Evolutionary conservation across 2,888 invertebrate genomes (phyloP).

Genomic region (Campaea margaritaria): DNA sequence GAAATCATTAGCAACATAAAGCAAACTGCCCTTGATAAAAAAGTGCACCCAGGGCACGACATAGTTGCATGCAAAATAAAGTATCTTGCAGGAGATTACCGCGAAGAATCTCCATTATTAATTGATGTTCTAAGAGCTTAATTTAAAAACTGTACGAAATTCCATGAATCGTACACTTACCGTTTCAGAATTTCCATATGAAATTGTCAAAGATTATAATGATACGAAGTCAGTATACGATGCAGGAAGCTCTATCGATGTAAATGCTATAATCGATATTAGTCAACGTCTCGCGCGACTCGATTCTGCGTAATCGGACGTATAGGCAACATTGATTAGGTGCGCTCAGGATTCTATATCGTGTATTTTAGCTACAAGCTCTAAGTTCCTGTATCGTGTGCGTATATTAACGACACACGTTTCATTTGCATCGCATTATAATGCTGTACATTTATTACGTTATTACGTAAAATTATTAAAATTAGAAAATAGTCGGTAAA

Average conservation of each 20-base stretch:
- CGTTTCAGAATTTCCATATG: conserved; percentile 68
- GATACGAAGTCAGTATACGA: conserved; percentile 54
- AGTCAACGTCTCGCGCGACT: conserved; percentile 68
- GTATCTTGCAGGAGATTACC: conserved; percentile 11
- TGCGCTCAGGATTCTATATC: conserved; percentile 62
- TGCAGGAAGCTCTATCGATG: conserved; percentile 67
- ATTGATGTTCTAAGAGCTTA: conserved; percentile 29
- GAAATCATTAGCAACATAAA: conserved; percentile 7
- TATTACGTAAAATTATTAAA: conserved; percentile 72
- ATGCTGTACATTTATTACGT: conserved; percentile 65
- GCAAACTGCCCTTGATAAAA: conserved; percentile 2
- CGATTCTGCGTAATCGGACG: conserved; percentile 73
- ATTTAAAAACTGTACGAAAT: conserved; percentile 48
- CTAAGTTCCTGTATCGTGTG: conserved; percentile 52
- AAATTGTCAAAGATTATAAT: conserved; percentile 69
- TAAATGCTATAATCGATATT: conserved; percentile 78
- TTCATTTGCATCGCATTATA: conserved; percentile 75
- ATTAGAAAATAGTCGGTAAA: conserved; percentile 69
- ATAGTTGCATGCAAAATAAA: conserved; percentile 21
- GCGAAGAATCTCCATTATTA: conserved; percentile 25
- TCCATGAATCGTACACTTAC: conserved; percentile 56
- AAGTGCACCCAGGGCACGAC: conserved; percentile 1
- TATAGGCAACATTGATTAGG: conserved; percentile 71
- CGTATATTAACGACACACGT: conserved; percentile 61
- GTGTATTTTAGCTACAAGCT: conserved; percentile 62